Conservation (phyloP, 2,113 vertebrate genomes). For the Melanotaenia duboulayi region DNA sequence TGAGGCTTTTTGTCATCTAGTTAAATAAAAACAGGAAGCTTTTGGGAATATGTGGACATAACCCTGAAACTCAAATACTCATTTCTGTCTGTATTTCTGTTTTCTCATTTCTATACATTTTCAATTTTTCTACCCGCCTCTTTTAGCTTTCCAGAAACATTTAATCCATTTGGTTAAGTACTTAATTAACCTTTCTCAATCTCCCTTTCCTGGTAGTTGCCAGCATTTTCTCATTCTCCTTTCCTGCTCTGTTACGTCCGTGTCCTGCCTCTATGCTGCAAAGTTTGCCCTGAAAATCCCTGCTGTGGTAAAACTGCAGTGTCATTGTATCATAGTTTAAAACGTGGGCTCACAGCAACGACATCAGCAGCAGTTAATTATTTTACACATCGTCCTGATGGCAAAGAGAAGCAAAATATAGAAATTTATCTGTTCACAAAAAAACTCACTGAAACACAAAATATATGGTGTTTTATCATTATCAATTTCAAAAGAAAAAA, state of each 20-base stretch:
- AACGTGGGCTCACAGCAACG: not conserved
- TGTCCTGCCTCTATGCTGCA: constrained; percentile 2
- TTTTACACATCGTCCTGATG: not conserved
- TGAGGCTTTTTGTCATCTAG: not conserved
- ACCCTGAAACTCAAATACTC: too few species aligned
- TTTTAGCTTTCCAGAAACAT: constrained; percentile 32
- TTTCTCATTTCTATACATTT: too few species aligned
- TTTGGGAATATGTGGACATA: too few species aligned
- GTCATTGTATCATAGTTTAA: constrained; percentile 28
- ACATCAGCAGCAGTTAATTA: not conserved
- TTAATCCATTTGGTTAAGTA: constrained; percentile 33
- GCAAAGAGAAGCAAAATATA: not conserved
- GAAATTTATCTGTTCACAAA: not conserved
- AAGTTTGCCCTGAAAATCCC: not conserved
- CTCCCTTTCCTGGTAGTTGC: constrained; percentile 35
- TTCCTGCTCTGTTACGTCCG: constrained; percentile 21
- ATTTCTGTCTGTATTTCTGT: too few species aligned
- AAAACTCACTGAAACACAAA: not conserved
- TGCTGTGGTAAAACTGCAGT: constrained; percentile 10
- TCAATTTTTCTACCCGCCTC: not conserved
- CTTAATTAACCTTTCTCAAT: constrained; percentile 49
- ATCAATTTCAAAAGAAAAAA: not conserved
- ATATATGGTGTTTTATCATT: not conserved
- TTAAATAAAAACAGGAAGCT: constrained; percentile 23
- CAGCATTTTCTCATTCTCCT: constrained; percentile 27